Conservation (phyloP, 2,797 vertebrate genomes). For the Graptemys geographica region DNA sequence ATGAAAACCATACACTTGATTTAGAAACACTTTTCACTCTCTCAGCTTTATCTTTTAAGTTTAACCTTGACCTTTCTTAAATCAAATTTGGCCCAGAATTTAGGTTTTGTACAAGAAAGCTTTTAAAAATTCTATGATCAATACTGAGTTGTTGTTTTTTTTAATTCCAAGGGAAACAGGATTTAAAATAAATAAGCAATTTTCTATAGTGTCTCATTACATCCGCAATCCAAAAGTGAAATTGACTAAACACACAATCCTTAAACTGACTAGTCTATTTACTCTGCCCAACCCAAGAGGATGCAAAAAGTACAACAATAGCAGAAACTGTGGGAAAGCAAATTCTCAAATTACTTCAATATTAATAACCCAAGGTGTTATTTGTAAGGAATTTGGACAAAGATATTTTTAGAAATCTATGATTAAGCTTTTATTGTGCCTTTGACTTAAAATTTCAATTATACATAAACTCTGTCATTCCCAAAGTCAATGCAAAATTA, state of each 20-base stretch:
- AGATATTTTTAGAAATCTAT: background rate
- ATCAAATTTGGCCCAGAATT: background rate
- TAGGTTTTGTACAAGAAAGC: background rate
- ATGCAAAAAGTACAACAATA: background rate
- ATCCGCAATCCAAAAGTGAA: background rate
- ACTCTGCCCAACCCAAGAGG: background rate
- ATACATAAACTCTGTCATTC: background rate
- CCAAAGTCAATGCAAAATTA: background rate
- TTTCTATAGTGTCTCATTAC: background rate
- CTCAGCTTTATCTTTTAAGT: background rate
- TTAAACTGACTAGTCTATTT: background rate
- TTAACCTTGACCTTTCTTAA: conserved; percentile 2
- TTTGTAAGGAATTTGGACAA: background rate
- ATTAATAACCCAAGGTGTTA: background rate
- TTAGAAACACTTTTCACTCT: conserved; percentile 1
- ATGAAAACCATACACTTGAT: background rate
- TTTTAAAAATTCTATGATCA: background rate
- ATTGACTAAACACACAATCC: background rate
- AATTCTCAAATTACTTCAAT: background rate
- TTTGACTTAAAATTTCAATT: background rate
- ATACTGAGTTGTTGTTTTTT: background rate
- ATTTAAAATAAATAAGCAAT: background rate
- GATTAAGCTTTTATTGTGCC: background rate
- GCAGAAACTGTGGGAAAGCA: background rate
- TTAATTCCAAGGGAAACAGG: background rate